Conservation (phyloP, 2,888 invertebrate species). For the Leptopilina syphax region DNA sequence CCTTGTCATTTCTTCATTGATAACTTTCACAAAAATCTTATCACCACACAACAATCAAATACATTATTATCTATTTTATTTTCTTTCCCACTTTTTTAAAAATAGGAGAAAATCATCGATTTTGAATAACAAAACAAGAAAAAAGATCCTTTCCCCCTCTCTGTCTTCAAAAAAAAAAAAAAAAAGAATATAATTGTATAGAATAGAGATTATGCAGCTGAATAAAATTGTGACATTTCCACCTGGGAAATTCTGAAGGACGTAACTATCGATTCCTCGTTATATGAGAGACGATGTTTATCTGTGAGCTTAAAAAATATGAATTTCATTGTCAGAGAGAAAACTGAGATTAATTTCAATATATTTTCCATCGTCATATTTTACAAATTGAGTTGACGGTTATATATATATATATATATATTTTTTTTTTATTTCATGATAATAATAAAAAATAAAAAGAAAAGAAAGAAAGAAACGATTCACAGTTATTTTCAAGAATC, state of each 20-base stretch:
- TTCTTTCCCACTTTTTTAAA: too few species aligned
- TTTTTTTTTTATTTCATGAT: too few species aligned
- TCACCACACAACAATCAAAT: too few species aligned
- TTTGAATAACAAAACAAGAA: neutral
- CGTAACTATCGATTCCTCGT: constrained; percentile 6
- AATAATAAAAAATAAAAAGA: too few species aligned
- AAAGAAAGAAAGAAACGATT: neutral
- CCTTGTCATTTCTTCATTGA: too few species aligned
- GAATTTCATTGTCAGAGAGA: constrained; percentile 5
- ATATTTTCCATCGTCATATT: neutral
- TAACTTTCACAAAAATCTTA: too few species aligned
- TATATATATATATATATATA: neutral
- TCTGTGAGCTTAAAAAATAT: neutral
- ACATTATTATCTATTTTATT: too few species aligned
- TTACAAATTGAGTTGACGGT: neutral
- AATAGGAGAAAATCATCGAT: too few species aligned
- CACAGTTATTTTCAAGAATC: neutral
- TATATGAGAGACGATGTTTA: constrained; percentile 5
- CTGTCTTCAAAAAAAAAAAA: neutral
- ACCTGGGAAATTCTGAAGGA: neutral
- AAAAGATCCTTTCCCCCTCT: neutral
- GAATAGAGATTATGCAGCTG: neutral
- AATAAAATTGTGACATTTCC: constrained; percentile 11
- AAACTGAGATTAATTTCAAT: constrained; percentile 15
- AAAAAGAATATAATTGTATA: neutral